Evolutionary conservation across 2,888 invertebrate genomes (phyloP).

Genomic region (Lepidochrysops patricia): DNA sequence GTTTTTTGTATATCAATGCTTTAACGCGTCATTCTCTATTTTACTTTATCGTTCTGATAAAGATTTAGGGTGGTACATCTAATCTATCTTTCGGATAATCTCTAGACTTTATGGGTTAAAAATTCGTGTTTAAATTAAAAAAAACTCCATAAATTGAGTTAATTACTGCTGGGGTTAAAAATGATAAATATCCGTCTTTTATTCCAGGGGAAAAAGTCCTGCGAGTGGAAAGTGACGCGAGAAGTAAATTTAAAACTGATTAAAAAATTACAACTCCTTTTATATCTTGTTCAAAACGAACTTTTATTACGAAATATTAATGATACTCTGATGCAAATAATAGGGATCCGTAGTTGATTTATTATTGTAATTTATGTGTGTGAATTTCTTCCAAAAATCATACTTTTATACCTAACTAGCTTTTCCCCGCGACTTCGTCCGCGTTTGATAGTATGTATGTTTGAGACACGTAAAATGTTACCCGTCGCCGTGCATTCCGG

Average conservation of each 20-base stretch:
- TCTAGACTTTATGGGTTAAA: not conserved
- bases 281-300: not conserved
- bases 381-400: no score
- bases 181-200: constrained; percentile 19
- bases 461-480: no score
- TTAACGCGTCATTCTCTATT: no score
- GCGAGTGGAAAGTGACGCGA: not conserved
- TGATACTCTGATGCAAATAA: no score
- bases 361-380: no score
- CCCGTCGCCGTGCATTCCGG: no score
- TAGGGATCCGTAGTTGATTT: no score
- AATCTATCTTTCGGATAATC: not conserved
- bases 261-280: constrained; percentile 6
- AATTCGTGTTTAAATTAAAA: not conserved
- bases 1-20: no score
- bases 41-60: no score
- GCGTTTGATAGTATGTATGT: no score
- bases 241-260: constrained; percentile 1
- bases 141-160: constrained; percentile 20
- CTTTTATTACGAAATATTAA: not conserved
- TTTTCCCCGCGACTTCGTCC: no score
- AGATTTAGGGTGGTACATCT: not conserved
- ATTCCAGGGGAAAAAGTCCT: not conserved
- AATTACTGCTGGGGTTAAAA: constrained; percentile 22
- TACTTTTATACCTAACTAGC: no score